Evolutionary conservation across 2,797 vertebrate genomes (phyloP).

Genomic region (Mormyrops boulengeri): DNA sequence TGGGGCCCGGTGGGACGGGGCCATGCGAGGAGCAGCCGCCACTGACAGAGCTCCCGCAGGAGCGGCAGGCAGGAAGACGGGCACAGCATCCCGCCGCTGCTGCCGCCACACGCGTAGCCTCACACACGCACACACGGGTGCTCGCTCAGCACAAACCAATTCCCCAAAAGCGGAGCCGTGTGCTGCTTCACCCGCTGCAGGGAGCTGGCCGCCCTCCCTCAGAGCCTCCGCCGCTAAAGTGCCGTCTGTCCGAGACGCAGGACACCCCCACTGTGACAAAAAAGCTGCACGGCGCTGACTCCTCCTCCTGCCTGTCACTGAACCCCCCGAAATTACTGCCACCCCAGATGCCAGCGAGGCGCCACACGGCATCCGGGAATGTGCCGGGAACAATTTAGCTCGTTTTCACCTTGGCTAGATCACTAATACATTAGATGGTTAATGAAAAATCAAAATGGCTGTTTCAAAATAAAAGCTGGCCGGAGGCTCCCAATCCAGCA

Average conservation of each 20-base stretch:
- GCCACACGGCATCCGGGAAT: background rate
- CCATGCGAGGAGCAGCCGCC: slow-evolving; percentile 63
- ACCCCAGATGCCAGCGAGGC: background rate
- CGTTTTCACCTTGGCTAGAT: background rate
- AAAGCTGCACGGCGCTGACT: background rate
- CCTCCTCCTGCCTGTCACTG: background rate
- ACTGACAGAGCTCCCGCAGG: slow-evolving; percentile 62
- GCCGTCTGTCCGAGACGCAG: background rate
- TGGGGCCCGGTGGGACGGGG: slow-evolving; percentile 46
- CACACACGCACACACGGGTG: no score
- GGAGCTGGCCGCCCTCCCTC: background rate
- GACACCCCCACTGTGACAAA: background rate
- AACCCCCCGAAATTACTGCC: background rate
- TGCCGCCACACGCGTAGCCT: background rate
- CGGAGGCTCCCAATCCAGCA: background rate
- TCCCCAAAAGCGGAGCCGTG: background rate
- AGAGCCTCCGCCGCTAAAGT: background rate
- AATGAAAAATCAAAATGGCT: background rate
- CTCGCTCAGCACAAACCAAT: background rate
- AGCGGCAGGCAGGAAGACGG: slow-evolving; percentile 63
- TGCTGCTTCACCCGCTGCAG: background rate
- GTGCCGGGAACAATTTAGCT: background rate
- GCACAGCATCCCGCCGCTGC: slow-evolving; percentile 48
- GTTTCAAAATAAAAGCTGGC: background rate
- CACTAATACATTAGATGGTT: background rate